Evolutionary conservation across 2,113 vertebrate species (phyloP), one percentile per base, ranked within the genome.

Genomic region (Hippocampus zosterae): DNA sequence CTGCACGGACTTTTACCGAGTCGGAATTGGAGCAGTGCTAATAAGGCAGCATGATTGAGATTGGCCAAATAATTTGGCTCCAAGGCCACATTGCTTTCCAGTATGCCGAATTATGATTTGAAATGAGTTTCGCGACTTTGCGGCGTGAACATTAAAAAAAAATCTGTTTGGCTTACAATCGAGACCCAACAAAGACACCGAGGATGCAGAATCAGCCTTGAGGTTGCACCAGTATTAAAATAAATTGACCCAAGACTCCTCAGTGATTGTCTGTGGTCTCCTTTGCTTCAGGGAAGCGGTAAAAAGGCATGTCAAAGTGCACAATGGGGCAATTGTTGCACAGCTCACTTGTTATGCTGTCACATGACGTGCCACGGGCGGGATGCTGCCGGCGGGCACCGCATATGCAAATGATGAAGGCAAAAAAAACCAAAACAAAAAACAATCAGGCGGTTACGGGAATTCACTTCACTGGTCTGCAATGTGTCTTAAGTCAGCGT

Each of bases 401-500:
- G 84, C 65, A 41, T 37, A 64, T 77, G 67, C 15, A 50, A 16
- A 79, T 78, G 83, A 5, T 6, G 33, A 37, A 37, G 33, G 5
- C 33, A 37, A 7, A 33, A 33, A 33, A 4, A n/a, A n/a, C n/a
- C 3, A 3, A 3, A 33, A 33, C 3, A 50, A 16, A 5, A 16
- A 16, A 50, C 2, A 56, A 71, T 42, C 78, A 48, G 18, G 15
- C 1, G 16, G 48, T 18, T 50, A 18, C 2, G 46, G 16, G 16
- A 50, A 50, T 50, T 42, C 71, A 80, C 50, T 44, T 69, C 69
- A 78, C 13, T 63, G 71, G 80, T 59, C 81, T 82, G 72, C 76
- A 68, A 81, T 82, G 85, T 85, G 87, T 83, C 79, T 90, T 87
- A 71, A 40, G 84, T 89, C 88, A 90, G 48, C 76, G 77, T 27